Evolutionary conservation across 2,888 invertebrate genomes (phyloP), one percentile per base, ranked within the genome.

Genomic region (Diarsia brunnea): DNA sequence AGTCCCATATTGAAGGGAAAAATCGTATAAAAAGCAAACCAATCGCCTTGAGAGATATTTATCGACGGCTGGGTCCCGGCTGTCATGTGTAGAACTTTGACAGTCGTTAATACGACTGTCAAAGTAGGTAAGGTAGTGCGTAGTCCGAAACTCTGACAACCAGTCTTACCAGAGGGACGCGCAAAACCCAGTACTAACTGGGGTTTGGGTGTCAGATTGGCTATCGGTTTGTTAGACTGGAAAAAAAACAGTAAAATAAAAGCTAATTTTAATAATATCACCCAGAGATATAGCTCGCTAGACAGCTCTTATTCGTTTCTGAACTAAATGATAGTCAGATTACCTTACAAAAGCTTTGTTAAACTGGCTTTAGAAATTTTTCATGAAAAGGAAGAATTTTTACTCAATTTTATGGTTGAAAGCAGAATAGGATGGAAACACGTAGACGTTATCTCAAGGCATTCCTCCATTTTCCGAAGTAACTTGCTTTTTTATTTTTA

Each of bases 301-400:
- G 27, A 24, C 53, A 64, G n/a, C 0, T 65, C 45, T 53, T 27
- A 53, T 63, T 65, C 2, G 49, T 75, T 69, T 8, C 16, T 53
- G 14, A 43, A 49, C 19, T 4, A 61, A 49, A 51, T 12, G n/a
- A 38, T 58, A 64, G 51, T 64, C 3, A 47, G 43, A 55, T 70
- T 82, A 60, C 4, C n/a, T 43, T 12, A 27, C n/a, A 73, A 83
- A 69, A 19, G 27, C 68, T 51, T 78, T 82, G 47, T 68, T 45
- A 69, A 11, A n/a, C 43, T 49, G 8, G 19, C 60, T 55, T 66
- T 19, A 60, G 19, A 63, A 51, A 38, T 27, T 60, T 55, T 72
- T 55, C 38, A 49, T 58, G n/a, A 47, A 66, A 67, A 55, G n/a
- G 21, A 45, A 67, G 43, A 67, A 24, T 16, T 53, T 80, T 53